Conservation (phyloP, 2,113 vertebrate species). For the Macaca nemestrina region DNA sequence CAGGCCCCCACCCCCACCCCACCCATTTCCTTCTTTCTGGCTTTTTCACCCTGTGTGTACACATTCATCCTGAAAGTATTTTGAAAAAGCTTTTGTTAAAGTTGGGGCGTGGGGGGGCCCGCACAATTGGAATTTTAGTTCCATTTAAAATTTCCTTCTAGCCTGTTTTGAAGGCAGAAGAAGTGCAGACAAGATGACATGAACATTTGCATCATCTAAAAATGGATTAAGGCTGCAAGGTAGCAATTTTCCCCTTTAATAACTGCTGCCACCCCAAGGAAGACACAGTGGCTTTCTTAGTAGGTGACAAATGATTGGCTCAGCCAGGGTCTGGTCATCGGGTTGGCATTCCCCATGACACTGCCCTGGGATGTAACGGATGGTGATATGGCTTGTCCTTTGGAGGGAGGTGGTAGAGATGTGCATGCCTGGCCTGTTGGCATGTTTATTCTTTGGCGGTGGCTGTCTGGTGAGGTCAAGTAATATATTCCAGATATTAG, state of each 20-base stretch:
- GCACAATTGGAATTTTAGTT: not conserved
- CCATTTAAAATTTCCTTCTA: not conserved
- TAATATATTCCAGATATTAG: not conserved
- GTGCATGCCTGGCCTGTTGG: not conserved
- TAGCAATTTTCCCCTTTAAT: not conserved
- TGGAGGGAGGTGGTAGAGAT: too few species aligned
- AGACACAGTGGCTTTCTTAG: slow-evolving; percentile 63
- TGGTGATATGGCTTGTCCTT: not conserved
- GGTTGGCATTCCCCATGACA: not conserved
- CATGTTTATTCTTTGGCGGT: not conserved
- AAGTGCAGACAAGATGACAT: not conserved
- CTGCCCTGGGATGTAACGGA: not conserved
- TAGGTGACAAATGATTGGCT: slow-evolving; percentile 36
- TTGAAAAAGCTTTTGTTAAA: slow-evolving; percentile 11
- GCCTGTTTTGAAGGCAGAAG: slow-evolving; percentile 6
- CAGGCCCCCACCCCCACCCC: rapidly evolving
- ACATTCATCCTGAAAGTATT: not conserved
- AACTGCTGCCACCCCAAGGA: slow-evolving; percentile 59
- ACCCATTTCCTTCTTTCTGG: not conserved
- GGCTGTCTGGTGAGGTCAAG: slow-evolving; percentile 8
- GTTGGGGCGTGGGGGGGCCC: not conserved
- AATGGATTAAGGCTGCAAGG: not conserved
- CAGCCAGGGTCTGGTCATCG: not conserved
- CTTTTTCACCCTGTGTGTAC: not conserved
- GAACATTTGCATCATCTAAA: not conserved